These are phyloP conservation scores for Sardinella longiceps DNA, from an alignment of 2,797 vertebrate genomes.

Conservation along the genomic window DNA sequence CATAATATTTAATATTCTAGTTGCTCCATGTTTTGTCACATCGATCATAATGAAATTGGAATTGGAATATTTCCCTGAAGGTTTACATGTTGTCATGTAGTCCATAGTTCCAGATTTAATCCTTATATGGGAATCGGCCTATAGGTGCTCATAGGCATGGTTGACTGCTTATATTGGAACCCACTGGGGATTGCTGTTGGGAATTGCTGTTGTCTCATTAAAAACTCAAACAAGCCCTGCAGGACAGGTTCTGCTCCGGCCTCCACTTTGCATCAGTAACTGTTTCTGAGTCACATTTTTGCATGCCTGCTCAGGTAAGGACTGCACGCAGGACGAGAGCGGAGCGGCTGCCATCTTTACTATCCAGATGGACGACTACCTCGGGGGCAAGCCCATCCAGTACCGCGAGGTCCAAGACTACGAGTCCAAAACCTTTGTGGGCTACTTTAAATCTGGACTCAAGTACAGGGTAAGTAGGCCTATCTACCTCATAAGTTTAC, in stretches of 20 bases:
- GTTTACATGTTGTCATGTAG: neutral
- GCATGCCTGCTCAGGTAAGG: constrained; percentile 70
- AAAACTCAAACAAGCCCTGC: neutral
- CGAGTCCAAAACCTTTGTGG: constrained; percentile 82
- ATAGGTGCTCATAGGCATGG: too few species aligned
- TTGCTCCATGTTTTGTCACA: too few species aligned
- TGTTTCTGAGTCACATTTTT: neutral
- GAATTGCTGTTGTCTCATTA: too few species aligned
- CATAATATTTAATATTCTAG: too few species aligned
- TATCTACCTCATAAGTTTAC: neutral
- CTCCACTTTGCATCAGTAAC: neutral
- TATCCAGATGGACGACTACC: constrained; percentile 87
- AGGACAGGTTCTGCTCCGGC: neutral
- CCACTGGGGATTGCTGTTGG: too few species aligned
- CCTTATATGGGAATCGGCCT: too few species aligned
- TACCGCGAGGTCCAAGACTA: constrained; percentile 85
- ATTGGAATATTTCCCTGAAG: too few species aligned
- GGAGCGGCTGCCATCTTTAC: constrained; percentile 86
- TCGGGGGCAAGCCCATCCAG: constrained; percentile 82
- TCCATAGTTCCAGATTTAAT: too few species aligned
- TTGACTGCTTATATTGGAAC: neutral
- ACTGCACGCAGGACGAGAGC: constrained; percentile 84
- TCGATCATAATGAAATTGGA: too few species aligned
- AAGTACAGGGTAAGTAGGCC: constrained; percentile 82
- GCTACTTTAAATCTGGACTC: constrained; percentile 89